A percentile compares a stretch with the other conserved stretches of the same genome.
These are phyloP conservation scores for Mus minutoides DNA, from an alignment of 2,797 vertebrate genomes.

Conservation along the genomic window DNA sequence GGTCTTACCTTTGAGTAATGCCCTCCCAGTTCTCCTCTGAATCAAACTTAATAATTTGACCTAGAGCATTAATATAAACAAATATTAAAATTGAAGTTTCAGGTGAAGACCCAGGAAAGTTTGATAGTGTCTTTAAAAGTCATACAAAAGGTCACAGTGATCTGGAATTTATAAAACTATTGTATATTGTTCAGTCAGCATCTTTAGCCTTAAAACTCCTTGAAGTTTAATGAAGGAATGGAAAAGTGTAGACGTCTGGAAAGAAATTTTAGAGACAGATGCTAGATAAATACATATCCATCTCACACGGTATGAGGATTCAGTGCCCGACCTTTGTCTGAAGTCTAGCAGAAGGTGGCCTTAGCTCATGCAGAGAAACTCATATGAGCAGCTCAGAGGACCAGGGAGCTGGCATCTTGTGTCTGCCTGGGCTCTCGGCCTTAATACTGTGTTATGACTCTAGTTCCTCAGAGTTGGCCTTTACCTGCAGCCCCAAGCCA, in stretches of 20 bases:
- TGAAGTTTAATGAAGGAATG: not conserved
- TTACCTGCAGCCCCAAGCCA: not conserved
- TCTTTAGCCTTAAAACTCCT: not conserved
- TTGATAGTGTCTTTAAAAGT: not conserved
- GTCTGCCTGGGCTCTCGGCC: not conserved
- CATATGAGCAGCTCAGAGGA: not conserved
- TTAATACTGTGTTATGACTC: not conserved
- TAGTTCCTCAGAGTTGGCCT: not conserved
- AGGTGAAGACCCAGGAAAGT: not conserved
- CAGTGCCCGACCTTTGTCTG: not conserved
- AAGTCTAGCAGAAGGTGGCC: not conserved
- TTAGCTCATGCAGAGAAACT: not conserved
- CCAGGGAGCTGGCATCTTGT: not conserved
- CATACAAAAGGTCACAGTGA: not conserved
- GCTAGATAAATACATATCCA: not conserved
- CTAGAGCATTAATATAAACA: slow-evolving; percentile 16
- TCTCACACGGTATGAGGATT: not conserved
- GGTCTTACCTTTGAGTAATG: not conserved
- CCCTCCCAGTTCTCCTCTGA: too few relatives aligned
- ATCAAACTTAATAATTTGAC: not conserved
- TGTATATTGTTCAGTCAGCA: not conserved
- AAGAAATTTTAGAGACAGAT: not conserved
- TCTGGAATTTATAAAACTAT: slow-evolving; percentile 18
- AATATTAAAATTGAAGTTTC: slow-evolving; percentile 14
- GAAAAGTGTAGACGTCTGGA: not conserved